Evolutionary conservation across 2,888 invertebrate species (phyloP), one percentile per base, ranked within the genome.

Genomic region (Minunthozetes semirufus): DNA sequence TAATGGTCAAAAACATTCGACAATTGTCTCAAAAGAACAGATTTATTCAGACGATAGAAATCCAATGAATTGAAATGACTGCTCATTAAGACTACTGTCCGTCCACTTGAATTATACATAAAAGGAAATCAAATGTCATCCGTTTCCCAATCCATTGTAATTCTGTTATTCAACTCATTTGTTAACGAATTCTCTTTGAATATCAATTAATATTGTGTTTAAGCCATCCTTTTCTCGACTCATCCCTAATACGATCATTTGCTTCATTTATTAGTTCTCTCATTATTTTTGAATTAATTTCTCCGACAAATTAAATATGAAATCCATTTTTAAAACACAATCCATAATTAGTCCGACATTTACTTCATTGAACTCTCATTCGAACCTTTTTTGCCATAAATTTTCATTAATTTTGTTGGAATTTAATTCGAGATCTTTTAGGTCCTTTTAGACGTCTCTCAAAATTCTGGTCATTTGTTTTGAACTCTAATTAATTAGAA

Each of bases 61-160:
- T 68, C 15, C 42, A 42, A 19, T 68, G 27, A 33, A 42, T 29
- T 61, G 61, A 68, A 68, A 68, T 68, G 46, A 68, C 13, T 68
- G 68, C 68, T 68, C 68, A 68, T 68, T 68, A 68, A 38, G 68
- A 68, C 38, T 68, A 68, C 68, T 42, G 42, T 68, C 68, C 68
- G 68, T 68, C 68, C 68, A 68, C 42, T 68, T 68, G 42, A 68
- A 68, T 68, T 38, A 68, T 38, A 68, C 17, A 42, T 42, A n/a
- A 61, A 61, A 61, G 61, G 61, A 61, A 61, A 61, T 61, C 61
- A 61, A 61, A 61, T 61, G 61, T 61, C 61, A 61, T 29, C 22
- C 15, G 15, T 61, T 61, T 29, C n/a, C 61, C 56, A 56, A 25
- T 25, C 22, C 25, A 25, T 56, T 56, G 56, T 56, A 3, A 56